A percentile compares a stretch with the other conserved stretches of the same genome.
phyloP scores from a whole-genome alignment of 2,797 vertebrate species.

The Intellagama lesueurii region DNA sequence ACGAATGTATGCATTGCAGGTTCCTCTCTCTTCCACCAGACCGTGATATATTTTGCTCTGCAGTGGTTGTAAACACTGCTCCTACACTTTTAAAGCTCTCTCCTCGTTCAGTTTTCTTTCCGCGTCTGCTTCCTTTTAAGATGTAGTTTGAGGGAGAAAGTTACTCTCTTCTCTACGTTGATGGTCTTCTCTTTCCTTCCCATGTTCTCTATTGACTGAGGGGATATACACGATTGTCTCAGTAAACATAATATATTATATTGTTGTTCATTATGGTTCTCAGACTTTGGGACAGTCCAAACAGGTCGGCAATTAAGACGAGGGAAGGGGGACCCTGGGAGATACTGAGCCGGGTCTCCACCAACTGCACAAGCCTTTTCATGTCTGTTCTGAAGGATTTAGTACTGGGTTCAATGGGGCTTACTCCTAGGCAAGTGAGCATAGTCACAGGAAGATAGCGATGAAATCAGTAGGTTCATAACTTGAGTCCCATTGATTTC shows the following conservation, averaged over 20 bases:
- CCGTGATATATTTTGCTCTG: background rate
- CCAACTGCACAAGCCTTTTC: background rate
- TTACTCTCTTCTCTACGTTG: background rate
- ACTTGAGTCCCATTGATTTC: background rate
- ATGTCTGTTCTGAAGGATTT: background rate
- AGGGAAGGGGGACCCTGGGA: too few species aligned
- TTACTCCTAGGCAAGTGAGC: background rate
- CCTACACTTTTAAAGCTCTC: background rate
- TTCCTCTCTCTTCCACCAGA: background rate
- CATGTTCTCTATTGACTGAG: background rate
- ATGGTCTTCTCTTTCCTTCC: background rate
- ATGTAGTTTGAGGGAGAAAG: background rate
- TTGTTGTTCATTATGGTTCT: background rate
- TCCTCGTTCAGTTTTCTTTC: background rate
- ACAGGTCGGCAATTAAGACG: background rate
- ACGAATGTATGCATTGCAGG: conserved; percentile 29
- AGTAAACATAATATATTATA: background rate
- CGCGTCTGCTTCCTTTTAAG: background rate
- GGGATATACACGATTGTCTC: too few species aligned
- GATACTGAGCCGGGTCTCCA: background rate
- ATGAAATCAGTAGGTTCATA: background rate
- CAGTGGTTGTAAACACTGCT: background rate
- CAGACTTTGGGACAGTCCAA: background rate
- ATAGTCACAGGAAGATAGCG: background rate
- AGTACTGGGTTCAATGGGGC: background rate